phyloP scores from a whole-genome alignment of 1,140 invertebrate genomes.

The Latrodectus geometricus region DNA sequence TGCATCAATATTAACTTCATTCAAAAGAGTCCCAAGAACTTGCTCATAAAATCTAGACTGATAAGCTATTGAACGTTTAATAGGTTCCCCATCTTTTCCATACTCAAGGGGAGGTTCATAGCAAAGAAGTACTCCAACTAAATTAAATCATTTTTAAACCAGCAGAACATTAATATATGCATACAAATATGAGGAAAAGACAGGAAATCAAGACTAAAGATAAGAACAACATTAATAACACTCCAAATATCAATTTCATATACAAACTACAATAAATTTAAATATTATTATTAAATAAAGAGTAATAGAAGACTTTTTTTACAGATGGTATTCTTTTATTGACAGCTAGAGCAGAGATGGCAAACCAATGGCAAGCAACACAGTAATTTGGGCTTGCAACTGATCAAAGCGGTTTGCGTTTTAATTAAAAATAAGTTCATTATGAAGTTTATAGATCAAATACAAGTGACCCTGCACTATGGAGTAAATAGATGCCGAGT shows the following conservation, averaged over 20 bases:
- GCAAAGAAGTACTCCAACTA: constrained; percentile 51
- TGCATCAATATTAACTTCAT: constrained; percentile 51
- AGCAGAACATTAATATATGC: neutral
- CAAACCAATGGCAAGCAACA: too few relatives aligned
- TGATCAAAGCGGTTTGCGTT: too few relatives aligned
- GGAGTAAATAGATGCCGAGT: too few relatives aligned
- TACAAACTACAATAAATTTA: neutral
- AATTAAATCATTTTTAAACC: neutral
- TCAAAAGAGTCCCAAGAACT: constrained; percentile 29
- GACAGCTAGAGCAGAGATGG: too few relatives aligned
- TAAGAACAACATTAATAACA: neutral
- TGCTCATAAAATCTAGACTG: constrained; percentile 46
- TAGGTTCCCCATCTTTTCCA: constrained; percentile 51
- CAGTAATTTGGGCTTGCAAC: too few relatives aligned
- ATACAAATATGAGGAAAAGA: neutral
- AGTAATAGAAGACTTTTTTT: too few relatives aligned
- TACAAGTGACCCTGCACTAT: too few relatives aligned
- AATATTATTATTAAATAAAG: too few relatives aligned
- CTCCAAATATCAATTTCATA: neutral
- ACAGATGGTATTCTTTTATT: too few relatives aligned
- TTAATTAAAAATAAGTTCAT: too few relatives aligned
- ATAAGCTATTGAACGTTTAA: constrained; percentile 33
- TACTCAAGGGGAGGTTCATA: constrained; percentile 58
- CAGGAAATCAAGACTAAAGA: neutral
- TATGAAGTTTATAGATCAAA: too few relatives aligned